Base-by-base conservation (phyloP, 2,797 vertebrate genomes). In the Lepus townsendii region DNA sequence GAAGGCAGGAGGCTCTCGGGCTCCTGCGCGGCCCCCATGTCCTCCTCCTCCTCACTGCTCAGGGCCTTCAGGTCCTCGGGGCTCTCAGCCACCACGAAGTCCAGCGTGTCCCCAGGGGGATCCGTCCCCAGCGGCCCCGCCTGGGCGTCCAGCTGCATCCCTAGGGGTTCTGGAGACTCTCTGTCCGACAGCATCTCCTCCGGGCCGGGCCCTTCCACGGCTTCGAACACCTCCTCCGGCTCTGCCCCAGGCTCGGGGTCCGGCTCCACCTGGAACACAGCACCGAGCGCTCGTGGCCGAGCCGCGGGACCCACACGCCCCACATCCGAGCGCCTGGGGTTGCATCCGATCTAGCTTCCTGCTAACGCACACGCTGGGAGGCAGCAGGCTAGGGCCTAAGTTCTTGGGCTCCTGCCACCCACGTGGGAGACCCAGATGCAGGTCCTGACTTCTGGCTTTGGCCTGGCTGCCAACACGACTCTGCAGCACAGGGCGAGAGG, bases 21-120 rank as follows among this genome's bases (percentile, higher is more conserved):
- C 91, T 97, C 96, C 8, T 62, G 88, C 16, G 88, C 7, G 0
- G 93, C 71, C 0, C 97, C 98, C 27, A 98, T 97, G 0, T 98
- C 98, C 1, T 98, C 99, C 75, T 99, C 98, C 57, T 99, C 99
- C 0, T 99, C 98, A 0, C 99, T 99, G 52, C 98, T 99, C 93
- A 99, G 95, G 1, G 97, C 96, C 93, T 99, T 99, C 0, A 97
- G 97, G 83, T 99, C 99, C 96, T 99, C 99, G 0, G 35, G 66
- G 10, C 84, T 66, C 96, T 94, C 98, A 22, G 88, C 96, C 91
- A 94, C 96, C 0, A 12, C 63, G 1, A 94, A 95, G 30, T 95
- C 97, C 42, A 80, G 83, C 68, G 90, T 10, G 42, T 95, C 94
- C 32, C 42, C 94, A 0, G 76, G 72, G 11, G 85, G 96, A 7